Base-by-base conservation (phyloP, 2,113 vertebrate genomes). In the Podocnemis expansa region DNA sequence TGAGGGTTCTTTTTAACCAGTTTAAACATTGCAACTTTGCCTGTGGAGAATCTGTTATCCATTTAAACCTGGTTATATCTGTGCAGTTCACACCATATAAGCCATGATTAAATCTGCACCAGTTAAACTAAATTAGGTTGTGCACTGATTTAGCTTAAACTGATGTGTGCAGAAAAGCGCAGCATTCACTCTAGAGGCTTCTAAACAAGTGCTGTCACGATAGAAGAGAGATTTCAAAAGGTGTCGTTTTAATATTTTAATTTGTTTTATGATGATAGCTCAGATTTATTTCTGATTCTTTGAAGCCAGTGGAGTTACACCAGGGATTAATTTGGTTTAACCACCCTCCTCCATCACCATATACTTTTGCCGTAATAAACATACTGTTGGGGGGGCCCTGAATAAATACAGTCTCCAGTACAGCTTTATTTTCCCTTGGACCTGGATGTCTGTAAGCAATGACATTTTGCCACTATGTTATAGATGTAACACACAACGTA, bases 191-290 rank as follows among this genome's bases (percentile, higher is more conserved):
- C 25, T 54, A 9, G 0, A 0, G 47, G 4, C 17, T 84, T 51
- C 78, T 2, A 13, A 56, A 85, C 8, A 0, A 1, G 0, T n/a
- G 16, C 9, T 3, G 8, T 89, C 1, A 5, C 22, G 27, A 0
- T 24, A 70, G n/a, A 84, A 60, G n/a, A 0, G 49, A 3, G 25
- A 0, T 2, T 10, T 85, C 13, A 16, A 3, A 81, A 67, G 54
- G 1, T 3, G 51, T 13, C 6, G 0, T 0, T 82, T 0, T 3
- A 47, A 10, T 3, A 0, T 41, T 85, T 45, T 22, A 43, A 1
- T 6, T 43, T 10, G 12, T 11, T n/a, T 29, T 76, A 45, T 14
- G 13, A 45, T 24, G 21, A 10, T 76, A 41, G 41, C 41, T 29
- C 76, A 16, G 21, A 2, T n/a, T 22, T 0, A 43, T 5, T 2